phyloP scores from a whole-genome alignment of 2,888 invertebrate species.

The Busseola fusca region DNA sequence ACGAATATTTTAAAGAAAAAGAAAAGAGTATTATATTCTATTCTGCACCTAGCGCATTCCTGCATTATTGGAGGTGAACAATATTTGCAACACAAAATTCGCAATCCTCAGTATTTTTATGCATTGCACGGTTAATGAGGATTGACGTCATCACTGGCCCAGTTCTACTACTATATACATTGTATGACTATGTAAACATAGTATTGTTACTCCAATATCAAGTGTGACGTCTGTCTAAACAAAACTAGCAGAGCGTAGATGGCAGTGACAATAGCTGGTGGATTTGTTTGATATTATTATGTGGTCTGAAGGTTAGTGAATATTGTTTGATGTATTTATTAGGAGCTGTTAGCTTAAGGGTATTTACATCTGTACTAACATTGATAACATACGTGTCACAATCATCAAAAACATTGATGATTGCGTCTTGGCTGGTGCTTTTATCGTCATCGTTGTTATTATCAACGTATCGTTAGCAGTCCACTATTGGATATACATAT shows the following conservation, averaged over 20 bases:
- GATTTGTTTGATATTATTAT: constrained; percentile 32
- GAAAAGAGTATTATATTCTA: too few relatives aligned
- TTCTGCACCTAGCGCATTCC: background rate
- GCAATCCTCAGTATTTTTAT: constrained; percentile 39
- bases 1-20: too few relatives aligned
- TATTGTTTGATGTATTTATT: constrained; percentile 17
- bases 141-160: constrained; percentile 64
- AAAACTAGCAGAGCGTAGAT: constrained; percentile 44
- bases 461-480: background rate
- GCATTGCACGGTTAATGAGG: constrained; percentile 41
- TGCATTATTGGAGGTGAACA: constrained; percentile 2
- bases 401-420: background rate
- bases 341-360: background rate
- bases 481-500: background rate
- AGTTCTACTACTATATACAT: constrained; percentile 34
- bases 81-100: constrained; percentile 33
- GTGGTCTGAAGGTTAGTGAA: constrained; percentile 29
- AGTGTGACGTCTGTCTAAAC: constrained; percentile 52
- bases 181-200: constrained; percentile 46
- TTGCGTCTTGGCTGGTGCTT: background rate
- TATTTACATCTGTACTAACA: background rate
- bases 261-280: constrained; percentile 44
- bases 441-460: too few relatives aligned
- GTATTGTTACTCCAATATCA: constrained; percentile 55
- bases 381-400: background rate